Evolutionary conservation across 2,888 invertebrate species (phyloP).

Genomic region (Ypsolopha sequella): DNA sequence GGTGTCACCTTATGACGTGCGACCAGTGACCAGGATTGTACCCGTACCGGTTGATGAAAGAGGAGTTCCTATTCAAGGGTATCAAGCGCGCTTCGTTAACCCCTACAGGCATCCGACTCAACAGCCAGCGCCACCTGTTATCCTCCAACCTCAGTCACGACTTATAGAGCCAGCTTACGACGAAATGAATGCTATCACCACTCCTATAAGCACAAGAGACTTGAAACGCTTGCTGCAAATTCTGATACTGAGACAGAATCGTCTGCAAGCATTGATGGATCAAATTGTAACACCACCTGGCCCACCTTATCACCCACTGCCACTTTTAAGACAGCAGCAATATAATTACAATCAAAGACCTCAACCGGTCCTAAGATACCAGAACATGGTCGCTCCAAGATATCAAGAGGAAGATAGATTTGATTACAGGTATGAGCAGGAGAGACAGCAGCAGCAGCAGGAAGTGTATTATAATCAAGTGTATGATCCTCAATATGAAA

Average conservation of each 20-base stretch:
- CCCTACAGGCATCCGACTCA: constrained; percentile 36
- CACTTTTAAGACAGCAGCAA: constrained; percentile 28
- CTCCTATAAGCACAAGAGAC: constrained; percentile 79
- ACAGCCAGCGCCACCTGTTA: constrained; percentile 23
- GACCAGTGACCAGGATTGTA: constrained; percentile 52
- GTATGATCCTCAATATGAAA: constrained; percentile 56
- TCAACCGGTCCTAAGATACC: constrained; percentile 31
- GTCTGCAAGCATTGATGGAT: constrained; percentile 69
- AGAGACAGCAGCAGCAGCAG: constrained; percentile 36
- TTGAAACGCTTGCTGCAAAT: constrained; percentile 76
- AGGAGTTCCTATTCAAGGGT: constrained; percentile 53
- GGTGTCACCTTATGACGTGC: constrained; percentile 39
- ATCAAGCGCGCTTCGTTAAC: constrained; percentile 46
- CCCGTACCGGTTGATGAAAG: constrained; percentile 58
- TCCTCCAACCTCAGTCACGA: constrained; percentile 24
- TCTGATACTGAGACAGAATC: constrained; percentile 74
- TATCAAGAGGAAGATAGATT: constrained; percentile 49
- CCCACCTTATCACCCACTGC: constrained; percentile 33
- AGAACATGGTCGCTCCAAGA: constrained; percentile 29
- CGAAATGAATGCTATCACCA: constrained; percentile 72
- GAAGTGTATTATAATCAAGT: constrained; percentile 50
- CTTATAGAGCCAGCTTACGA: constrained; percentile 57
- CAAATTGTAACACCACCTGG: constrained; percentile 45
- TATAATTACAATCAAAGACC: constrained; percentile 33
- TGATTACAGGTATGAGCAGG: constrained; percentile 31